Base-by-base conservation (phyloP, 2,797 vertebrate genomes). In the Trichosurus vulpecula region DNA sequence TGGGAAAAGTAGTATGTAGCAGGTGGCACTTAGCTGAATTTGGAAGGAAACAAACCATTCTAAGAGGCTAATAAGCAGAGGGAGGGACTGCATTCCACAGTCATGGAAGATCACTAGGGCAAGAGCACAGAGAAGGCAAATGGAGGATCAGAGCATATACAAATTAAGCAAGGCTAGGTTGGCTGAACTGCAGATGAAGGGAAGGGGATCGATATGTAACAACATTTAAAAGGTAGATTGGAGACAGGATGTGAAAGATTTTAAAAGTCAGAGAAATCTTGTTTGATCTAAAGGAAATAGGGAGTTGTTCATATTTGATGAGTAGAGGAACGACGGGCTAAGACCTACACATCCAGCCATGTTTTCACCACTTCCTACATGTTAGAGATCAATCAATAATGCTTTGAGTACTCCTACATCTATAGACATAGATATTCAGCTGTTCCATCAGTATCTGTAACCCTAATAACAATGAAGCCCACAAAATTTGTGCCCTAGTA, bases 381-480 rank as follows among this genome's bases (percentile, higher is more conserved):
- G 2, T 35, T 74, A 13, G 66, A 1, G 19, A 95, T 91, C 74
- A 92, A 22, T 93, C 81, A 52, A 52, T 93, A 61, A 61, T 54
- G 0, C 4, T 53, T 10, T 6, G 14, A 57, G 27, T n/a, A 9
- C 2, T 92, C 2, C 52, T 8, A 41, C 13, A 9, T 16, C n/a
- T 16, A 35, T 14, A 12, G 47, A 91, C 1, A 41, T 19, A 95
- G 54, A 58, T 92, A 13, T 66, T 94, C 55, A 92, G 6, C 47
- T 95, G 52, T 91, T 87, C 8, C 90, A 95, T 97, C 87, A 91
- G 74, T 95, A 95, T 4, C 35, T 91, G 0, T 9, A 54, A 52
- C 53, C 0, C 11, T 91, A 52, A 55, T 96, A 93, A 97, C 56
- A 97, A 95, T 95, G 93, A 96, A 97, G 94, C 11, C 31, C n/a